phyloP scores from a whole-genome alignment of 1,140 invertebrate genomes.

The Bombus impatiens region DNA sequence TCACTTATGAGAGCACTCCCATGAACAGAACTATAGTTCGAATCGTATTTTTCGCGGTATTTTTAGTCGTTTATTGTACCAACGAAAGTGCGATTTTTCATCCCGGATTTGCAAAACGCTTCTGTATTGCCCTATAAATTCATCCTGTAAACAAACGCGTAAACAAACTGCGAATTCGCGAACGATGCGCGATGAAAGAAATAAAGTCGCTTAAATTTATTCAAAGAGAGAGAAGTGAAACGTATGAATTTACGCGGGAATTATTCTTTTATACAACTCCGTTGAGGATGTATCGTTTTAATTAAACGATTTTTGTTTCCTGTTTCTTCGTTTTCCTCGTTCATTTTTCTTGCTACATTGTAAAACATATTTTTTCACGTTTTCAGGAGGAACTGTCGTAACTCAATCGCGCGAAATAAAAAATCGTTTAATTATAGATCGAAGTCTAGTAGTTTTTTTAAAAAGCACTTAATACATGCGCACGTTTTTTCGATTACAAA shows the following conservation, averaged over 20 bases:
- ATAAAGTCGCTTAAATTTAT: conserved; percentile 31
- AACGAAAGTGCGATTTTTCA: conserved; percentile 31
- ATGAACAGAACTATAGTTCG: conserved; percentile 7
- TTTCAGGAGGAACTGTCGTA: neutral
- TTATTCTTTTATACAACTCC: conserved; percentile 19
- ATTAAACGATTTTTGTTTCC: conserved; percentile 14
- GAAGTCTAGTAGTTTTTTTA: neutral
- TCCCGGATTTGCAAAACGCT: conserved; percentile 26
- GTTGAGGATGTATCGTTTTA: neutral
- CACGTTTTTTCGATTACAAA: neutral
- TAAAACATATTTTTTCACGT: neutral
- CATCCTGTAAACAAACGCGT: neutral
- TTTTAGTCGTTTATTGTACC: conserved; percentile 21
- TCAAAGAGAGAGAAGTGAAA: neutral
- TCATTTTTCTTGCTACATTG: too few species aligned
- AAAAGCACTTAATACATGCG: too few species aligned
- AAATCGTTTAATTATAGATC: neutral
- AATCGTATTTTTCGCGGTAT: conserved; percentile 22
- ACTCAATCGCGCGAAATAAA: neutral
- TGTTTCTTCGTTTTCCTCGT: neutral
- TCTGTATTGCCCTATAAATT: conserved; percentile 32
- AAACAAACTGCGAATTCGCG: conserved; percentile 18
- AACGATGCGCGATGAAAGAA: conserved; percentile 7
- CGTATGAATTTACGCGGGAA: conserved; percentile 27
- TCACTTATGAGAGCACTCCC: neutral